These are phyloP conservation scores for Dryomyza anilis DNA, from an alignment of 2,888 invertebrate species.

Conservation along the genomic window DNA sequence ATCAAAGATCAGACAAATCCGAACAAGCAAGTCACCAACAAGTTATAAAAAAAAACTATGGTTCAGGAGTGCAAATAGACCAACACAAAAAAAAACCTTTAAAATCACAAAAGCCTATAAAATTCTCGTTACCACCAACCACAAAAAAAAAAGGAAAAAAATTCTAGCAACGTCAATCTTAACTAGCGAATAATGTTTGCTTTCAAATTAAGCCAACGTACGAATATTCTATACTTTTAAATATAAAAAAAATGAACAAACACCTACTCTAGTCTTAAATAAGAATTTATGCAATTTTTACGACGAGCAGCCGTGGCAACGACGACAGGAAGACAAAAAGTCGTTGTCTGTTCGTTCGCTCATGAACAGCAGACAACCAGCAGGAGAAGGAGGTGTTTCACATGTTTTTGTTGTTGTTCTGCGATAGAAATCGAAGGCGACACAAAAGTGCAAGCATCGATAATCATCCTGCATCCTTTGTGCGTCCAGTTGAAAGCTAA, in stretches of 20 bases:
- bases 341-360: no score
- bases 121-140: neutral
- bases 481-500: no score
- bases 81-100: neutral
- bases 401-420: neutral
- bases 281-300: neutral
- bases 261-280: neutral
- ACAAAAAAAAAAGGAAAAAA: neutral
- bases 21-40: no score
- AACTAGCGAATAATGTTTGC: conserved; percentile 19
- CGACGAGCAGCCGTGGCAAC: no score
- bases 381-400: no score
- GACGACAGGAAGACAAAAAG: no score
- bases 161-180: neutral
- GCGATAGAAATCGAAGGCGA: neutral
- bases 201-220: neutral
- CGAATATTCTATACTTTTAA: neutral
- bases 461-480: neutral
- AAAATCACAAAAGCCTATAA: neutral
- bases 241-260: neutral
- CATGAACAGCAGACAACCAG: no score
- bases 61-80: neutral
- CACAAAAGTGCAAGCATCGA: neutral
- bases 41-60: neutral
- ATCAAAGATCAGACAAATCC: no score